Base-by-base conservation (phyloP, 2,797 vertebrate genomes). In the Discoglossus pictus region DNA sequence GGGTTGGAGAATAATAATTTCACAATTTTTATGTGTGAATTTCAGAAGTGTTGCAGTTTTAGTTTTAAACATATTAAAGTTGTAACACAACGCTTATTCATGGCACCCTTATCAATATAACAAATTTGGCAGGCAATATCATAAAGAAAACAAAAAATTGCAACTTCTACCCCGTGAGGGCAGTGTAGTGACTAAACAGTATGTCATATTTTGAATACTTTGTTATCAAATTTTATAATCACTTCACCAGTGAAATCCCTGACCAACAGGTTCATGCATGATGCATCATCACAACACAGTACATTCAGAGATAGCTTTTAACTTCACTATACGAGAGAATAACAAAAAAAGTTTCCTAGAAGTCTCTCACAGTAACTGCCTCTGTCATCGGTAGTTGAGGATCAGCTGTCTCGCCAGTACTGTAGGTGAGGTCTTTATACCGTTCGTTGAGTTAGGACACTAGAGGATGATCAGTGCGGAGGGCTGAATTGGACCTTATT, bases 401-500 rank as follows among this genome's bases (percentile, higher is more conserved):
- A 83, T 82, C 79, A 83, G 77, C 80, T 86, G 84, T 80, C 83
- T 86, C 82, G 48, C 64, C 82, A 79, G 84, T 82, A 84, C 68
- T 75, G 60, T 73, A 77, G 64, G 80, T 59, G 83, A 89, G 87
- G 87, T 85, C 83, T 85, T 86, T 87, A 88, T 86, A 88, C 88
- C 88, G 82, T 88, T 87, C 80, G 79, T 78, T 79, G 80, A 79
- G 87, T 85, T 20, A 12, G 87, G 87, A 83, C 76, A 79, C 62
- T 80, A 82, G 76, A 84, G 79, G 78, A 78, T 85, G 85, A 81
- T 87, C 87, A 87, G 89, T 86, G 83, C 80, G 87, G 80, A 84
- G 89, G 89, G 82, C 85, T 83, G 87, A 87, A 83, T 86, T 84
- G 86, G 90, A 90, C 90, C 90, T 98, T 98, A 96, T 98, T 97